Conservation (phyloP, 2,888 invertebrate genomes). For the Agrochola lota region DNA sequence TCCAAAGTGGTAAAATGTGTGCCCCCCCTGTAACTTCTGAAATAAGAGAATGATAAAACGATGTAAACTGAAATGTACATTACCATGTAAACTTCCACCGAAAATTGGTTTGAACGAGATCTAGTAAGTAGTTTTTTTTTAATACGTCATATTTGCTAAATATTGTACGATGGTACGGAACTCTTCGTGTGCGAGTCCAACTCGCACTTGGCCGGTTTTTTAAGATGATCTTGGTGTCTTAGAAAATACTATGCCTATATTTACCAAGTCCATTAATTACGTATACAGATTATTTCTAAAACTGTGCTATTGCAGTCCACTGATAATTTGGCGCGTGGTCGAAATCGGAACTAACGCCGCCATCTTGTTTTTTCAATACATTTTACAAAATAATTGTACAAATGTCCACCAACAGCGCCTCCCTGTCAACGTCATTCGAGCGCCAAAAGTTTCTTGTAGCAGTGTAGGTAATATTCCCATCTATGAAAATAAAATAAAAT, state of each 20-base stretch:
- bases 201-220: too few species aligned
- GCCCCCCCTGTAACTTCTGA: too few species aligned
- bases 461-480: neutral
- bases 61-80: too few species aligned
- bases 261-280: neutral
- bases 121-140: too few species aligned
- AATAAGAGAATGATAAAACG: too few species aligned
- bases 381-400: neutral
- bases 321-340: neutral
- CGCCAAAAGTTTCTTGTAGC: neutral
- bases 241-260: constrained; percentile 8
- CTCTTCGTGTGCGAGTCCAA: too few species aligned
- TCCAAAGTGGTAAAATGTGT: too few species aligned
- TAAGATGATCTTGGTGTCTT: constrained; percentile 56
- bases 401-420: neutral
- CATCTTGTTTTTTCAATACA: neutral
- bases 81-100: too few species aligned
- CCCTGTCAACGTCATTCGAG: neutral
- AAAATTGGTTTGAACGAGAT: too few species aligned
- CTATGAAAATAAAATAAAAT: neutral
- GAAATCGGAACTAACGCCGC: neutral
- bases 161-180: too few species aligned
- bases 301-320: too few species aligned
- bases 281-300: neutral
- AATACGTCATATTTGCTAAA: too few species aligned